Base-by-base conservation (phyloP, 2,797 vertebrate genomes). In the Cygnus olor region DNA sequence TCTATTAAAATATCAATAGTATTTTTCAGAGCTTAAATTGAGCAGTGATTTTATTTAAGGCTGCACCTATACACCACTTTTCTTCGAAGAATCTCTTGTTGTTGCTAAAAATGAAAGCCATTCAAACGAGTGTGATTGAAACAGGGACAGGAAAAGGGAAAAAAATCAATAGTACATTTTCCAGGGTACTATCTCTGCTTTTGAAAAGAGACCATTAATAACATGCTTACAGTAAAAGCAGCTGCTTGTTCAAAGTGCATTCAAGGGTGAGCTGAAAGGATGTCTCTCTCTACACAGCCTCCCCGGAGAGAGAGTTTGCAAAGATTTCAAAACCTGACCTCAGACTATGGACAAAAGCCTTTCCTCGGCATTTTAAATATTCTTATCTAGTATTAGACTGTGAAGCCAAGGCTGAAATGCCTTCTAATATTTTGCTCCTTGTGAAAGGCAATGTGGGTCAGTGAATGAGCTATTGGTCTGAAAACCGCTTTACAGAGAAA, bases 1-100 rank as follows among this genome's bases (percentile, higher is more conserved):
- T 97, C 97, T 98, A 97, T 98, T 98, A 98, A 98, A 98, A 98
- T 98, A 98, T 97, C 97, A 98, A 97, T 98, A 97, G 93, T 94
- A 95, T 97, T 97, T 97, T 96, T 97, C 92, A 97, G 95, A 97
- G 93, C 95, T 98, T 97, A 97, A 98, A 98, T 98, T 97, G 97
- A 98, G 96, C 89, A 88, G 94, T 97, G 95, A 97, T 98, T 97
- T 98, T 98, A 97, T 98, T 98, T 97, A 97, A 98, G 90, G 77
- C 79, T 96, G 89, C 90, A 97, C 89, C 93, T 97, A 97, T 97
- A 97, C 96, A 97, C 89, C 91, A 96, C 93, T 97, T 97, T 97
- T 97, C 94, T 96, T 96, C 30, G 20, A 97, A 97, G 96, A 97
- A 97, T 97, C 95, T 96, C 97, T 95, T 97, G 93, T 96, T 97